Evolutionary conservation across 2,113 vertebrate species (phyloP), one percentile per base, ranked within the genome.

Genomic region (Carassius auratus): DNA sequence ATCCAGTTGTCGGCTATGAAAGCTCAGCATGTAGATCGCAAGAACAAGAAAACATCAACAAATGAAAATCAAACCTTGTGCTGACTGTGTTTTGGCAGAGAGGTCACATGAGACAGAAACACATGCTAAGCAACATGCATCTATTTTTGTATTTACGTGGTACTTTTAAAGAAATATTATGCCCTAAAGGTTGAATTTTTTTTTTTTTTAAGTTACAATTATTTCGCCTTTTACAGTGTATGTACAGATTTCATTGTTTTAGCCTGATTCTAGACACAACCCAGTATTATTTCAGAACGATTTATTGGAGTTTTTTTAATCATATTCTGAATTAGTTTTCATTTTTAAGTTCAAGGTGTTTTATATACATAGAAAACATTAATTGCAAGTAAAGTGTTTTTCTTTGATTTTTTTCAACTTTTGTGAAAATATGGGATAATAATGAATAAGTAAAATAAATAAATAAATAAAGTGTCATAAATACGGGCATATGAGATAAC

Each of bases 31-130:
- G 64, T 48, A 69, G 38, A 23, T 36, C 1, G 15, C 61, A 55
- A 30, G 50, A 81, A 62, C 61, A 66, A 64, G n/a, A 42, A 66
- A 81, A 81, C n/a, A 64, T 66, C n/a, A 81, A 50, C 78, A 66
- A 33, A 69, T 1, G 52, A 55, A 82, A 82, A 66, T 55, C 66
- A 82, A 81, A 71, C 26, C 80, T 13, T 69, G 55, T 57, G 48
- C 64, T n/a, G 23, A 33, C n/a, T 66, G 48, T 71, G 30, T 55
- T 82, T 78, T 80, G 13, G 38, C 21, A 64, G 13, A 26, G 64
- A 69, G 64, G 45, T 82, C 80, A 59, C 76, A 79, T 36, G 76
- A 79, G 76, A 79, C 30, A 50, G 45, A 36, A 33, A 36, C n/a
- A 45, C 21, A 62, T 42, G 77, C 17, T 21, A 9, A 8, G 36